Percentiles rank a stretch among this genome's conserved stretches.
Conservation (phyloP, 2,113 vertebrate species). For the Cynopterus brachyotis region DNA sequence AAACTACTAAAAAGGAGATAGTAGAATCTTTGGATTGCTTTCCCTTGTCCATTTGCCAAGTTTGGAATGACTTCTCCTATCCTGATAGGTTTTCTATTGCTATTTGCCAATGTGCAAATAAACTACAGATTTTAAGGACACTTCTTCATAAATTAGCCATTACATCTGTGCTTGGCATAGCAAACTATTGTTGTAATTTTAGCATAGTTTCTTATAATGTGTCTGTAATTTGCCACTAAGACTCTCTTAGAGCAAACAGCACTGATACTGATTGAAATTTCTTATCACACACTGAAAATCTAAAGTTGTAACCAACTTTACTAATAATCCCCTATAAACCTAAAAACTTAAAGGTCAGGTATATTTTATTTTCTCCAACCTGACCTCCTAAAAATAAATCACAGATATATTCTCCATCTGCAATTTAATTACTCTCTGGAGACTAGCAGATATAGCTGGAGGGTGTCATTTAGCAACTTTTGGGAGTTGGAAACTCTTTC, state of each 20-base stretch:
- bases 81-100: not conserved
- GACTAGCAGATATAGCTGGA: constrained; percentile 70
- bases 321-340: constrained; percentile 60
- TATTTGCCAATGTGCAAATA: not conserved
- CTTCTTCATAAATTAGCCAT: not conserved
- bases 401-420: constrained; percentile 69
- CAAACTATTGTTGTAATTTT: not conserved
- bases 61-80: not conserved
- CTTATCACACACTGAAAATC: constrained; percentile 55
- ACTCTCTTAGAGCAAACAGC: constrained; percentile 39
- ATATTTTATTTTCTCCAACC: constrained; percentile 74
- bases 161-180: not conserved
- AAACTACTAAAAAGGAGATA: not conserved
- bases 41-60: not conserved
- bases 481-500: constrained; percentile 68
- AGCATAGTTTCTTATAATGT: not conserved
- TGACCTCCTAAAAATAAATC: constrained; percentile 79
- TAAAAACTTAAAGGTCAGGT: constrained; percentile 78
- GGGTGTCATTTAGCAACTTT: constrained; percentile 76
- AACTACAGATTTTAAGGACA: not conserved
- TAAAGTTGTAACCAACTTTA: constrained; percentile 55
- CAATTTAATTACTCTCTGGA: constrained; percentile 82
- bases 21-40: not conserved
- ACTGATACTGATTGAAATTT: constrained; percentile 68
- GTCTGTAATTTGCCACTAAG: not conserved